These are phyloP conservation scores for Rattus norvegicus DNA, from an alignment of 2,113 vertebrate genomes.

Conservation along the genomic window DNA sequence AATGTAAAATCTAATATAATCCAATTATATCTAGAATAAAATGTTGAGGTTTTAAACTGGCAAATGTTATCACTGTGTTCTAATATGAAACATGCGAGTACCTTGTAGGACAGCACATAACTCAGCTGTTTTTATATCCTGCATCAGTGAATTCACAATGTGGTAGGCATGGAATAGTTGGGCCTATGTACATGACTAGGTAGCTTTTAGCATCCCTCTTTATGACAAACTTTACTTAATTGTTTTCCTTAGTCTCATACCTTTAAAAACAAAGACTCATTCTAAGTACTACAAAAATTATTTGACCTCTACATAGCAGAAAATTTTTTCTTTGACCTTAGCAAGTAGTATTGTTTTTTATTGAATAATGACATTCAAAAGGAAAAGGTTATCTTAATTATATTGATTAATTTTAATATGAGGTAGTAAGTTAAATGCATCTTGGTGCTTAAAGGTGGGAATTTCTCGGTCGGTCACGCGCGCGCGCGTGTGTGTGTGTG, in stretches of 20 bases:
- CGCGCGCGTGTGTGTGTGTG: not conserved
- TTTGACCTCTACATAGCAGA: slow-evolving; percentile 35
- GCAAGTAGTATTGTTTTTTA: slow-evolving; percentile 52
- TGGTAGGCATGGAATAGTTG: not conserved
- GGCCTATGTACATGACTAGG: not conserved
- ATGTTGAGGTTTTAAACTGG: not conserved
- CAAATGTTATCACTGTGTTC: not conserved
- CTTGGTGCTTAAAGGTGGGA: not conserved
- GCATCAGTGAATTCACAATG: not conserved
- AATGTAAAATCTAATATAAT: not conserved
- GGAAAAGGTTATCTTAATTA: slow-evolving; percentile 62
- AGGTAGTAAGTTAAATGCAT: slow-evolving; percentile 55
- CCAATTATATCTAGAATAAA: slow-evolving; percentile 44
- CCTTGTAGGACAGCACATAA: not conserved
- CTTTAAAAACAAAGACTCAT: slow-evolving; percentile 58
- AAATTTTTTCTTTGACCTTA: slow-evolving; percentile 63
- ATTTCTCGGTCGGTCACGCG: not conserved
- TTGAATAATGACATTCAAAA: slow-evolving; percentile 62
- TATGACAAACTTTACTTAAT: slow-evolving; percentile 2
- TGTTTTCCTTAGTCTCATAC: not conserved
- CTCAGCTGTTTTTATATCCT: not conserved
- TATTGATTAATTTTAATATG: slow-evolving; percentile 44
- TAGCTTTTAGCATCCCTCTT: not conserved
- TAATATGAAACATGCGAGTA: slow-evolving; percentile 9
- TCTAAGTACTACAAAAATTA: slow-evolving; percentile 46